Conservation (phyloP, 2,888 invertebrate genomes). For the Epinotia nisella region DNA sequence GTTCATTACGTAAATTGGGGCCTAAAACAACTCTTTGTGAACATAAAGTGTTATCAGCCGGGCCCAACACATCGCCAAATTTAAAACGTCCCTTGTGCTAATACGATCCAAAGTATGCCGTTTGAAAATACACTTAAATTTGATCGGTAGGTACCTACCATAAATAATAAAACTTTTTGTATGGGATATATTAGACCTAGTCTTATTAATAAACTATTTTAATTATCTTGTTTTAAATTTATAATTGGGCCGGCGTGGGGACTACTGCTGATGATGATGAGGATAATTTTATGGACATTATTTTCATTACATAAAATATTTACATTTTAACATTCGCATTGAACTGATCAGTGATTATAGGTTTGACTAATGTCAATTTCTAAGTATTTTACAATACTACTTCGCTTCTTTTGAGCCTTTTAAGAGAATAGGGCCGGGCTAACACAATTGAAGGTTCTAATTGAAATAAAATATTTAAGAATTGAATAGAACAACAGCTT, state of each 20-base stretch:
- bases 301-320: too few relatives aligned
- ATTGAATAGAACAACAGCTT: conserved; percentile 32
- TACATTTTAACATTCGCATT: too few relatives aligned
- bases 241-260: not conserved
- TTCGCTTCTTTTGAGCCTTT: not conserved
- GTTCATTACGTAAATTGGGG: conserved; percentile 74
- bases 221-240: not conserved
- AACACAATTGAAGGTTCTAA: conserved; percentile 1
- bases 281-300: too few relatives aligned
- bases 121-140: conserved; percentile 28
- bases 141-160: not conserved
- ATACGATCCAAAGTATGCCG: conserved; percentile 25
- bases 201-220: not conserved
- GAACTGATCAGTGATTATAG: not conserved
- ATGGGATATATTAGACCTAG: not conserved
- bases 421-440: not conserved
- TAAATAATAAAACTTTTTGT: not conserved
- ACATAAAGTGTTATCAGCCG: conserved; percentile 71
- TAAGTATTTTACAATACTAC: not conserved
- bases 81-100: conserved; percentile 52
- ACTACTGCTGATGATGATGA: too few relatives aligned
- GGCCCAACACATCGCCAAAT: conserved; percentile 56
- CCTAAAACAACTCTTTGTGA: conserved; percentile 74
- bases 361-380: not conserved
- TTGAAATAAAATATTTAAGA: conserved; percentile 43